Evolutionary conservation across 30 jellyfish, hydroid and myxozoan species (phyloP).

Genomic region (Sanderia malayensis): DNA sequence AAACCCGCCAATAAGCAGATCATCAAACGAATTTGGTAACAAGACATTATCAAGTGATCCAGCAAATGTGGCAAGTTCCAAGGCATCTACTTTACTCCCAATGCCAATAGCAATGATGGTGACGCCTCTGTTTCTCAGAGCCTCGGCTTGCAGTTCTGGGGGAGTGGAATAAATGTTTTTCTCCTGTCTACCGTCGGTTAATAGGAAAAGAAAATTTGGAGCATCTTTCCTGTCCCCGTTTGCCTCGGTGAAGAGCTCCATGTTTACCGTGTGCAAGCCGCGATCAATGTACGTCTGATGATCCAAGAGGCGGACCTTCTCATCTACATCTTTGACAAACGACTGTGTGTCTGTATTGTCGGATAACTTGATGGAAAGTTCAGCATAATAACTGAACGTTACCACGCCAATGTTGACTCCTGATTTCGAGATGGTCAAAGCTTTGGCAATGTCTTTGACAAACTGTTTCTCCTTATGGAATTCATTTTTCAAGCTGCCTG

Average conservation of each 20-base stretch:
- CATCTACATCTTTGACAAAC: conserved; percentile 12
- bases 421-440: conserved; percentile 26
- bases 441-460: conserved; percentile 38
- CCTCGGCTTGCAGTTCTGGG: conserved; percentile 39
- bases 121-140: conserved; percentile 42
- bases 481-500: conserved; percentile 60
- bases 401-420: conserved; percentile 77
- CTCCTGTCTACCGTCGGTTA: conserved; percentile 71
- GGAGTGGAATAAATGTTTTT: conserved; percentile 16
- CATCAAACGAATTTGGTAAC: conserved; percentile 39
- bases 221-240: conserved; percentile 66
- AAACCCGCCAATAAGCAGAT: conserved; percentile 37
- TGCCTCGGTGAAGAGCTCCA: conserved; percentile 37
- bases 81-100: conserved; percentile 33
- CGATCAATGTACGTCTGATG: conserved; percentile 65
- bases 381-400: conserved; percentile 61
- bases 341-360: conserved; percentile 46
- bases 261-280: conserved; percentile 31
- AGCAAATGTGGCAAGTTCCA: conserved; percentile 49
- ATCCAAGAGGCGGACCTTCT: conserved; percentile 30
- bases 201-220: conserved; percentile 51
- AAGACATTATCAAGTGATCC: conserved; percentile 54
- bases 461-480: conserved; percentile 44
- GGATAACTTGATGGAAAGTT: conserved; percentile 51
- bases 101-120: conserved; percentile 59